Evolutionary conservation across 2,797 vertebrate genomes (phyloP).

Genomic region (Selene dorsalis): DNA sequence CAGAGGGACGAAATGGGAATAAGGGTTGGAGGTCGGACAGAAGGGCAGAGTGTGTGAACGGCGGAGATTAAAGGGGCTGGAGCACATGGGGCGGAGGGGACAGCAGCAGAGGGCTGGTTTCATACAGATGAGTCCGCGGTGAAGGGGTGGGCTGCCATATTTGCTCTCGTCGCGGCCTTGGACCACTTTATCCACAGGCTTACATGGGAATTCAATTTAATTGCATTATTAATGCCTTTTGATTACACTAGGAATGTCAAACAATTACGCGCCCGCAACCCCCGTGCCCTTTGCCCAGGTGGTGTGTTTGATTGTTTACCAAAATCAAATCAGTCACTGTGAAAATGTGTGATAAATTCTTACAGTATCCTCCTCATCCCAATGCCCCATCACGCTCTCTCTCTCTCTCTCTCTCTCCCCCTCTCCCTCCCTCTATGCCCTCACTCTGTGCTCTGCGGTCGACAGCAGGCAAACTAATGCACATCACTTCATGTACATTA

Average conservation of each 20-base stretch:
- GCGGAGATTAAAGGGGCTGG: slow-evolving; percentile 73
- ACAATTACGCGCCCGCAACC: slow-evolving; percentile 51
- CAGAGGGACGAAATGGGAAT: slow-evolving; percentile 64
- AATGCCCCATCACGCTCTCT: not conserved
- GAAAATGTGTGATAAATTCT: slow-evolving; percentile 42
- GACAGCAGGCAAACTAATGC: slow-evolving; percentile 38
- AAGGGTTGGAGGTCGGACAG: slow-evolving; percentile 75
- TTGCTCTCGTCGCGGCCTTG: slow-evolving; percentile 43
- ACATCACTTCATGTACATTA: slow-evolving; percentile 52
- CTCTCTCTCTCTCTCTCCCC: not conserved
- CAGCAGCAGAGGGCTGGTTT: slow-evolving; percentile 46
- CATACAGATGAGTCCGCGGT: slow-evolving; percentile 58
- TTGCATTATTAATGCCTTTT: slow-evolving; percentile 75
- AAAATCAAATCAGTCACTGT: slow-evolving; percentile 51
- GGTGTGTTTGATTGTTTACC: slow-evolving; percentile 48
- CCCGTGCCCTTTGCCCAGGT: slow-evolving; percentile 50
- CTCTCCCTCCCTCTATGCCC: slow-evolving; percentile 5
- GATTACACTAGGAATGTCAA: slow-evolving; percentile 70
- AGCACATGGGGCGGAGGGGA: slow-evolving; percentile 57
- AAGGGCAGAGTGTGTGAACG: slow-evolving; percentile 73
- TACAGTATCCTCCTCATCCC: slow-evolving; percentile 14
- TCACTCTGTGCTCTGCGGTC: slow-evolving; percentile 15
- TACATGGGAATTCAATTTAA: slow-evolving; percentile 73
- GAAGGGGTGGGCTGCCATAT: slow-evolving; percentile 46
- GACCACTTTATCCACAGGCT: slow-evolving; percentile 61